phyloP scores from a whole-genome alignment of 2,113 vertebrate genomes.

The Cariama cristata region DNA sequence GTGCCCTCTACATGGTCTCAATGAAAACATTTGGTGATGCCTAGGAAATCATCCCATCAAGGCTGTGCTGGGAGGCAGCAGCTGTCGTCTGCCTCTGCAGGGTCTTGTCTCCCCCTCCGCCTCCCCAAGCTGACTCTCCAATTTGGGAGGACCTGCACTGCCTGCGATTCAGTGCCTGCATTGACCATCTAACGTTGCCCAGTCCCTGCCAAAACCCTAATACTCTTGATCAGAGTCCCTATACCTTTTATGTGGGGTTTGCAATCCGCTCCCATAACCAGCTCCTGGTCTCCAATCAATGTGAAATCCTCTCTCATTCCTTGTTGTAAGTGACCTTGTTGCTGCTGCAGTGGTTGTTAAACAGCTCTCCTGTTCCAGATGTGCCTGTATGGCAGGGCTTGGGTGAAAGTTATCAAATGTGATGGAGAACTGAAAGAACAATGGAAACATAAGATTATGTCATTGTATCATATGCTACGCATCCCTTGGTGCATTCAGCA shows the following conservation, averaged over 20 bases:
- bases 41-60: neutral
- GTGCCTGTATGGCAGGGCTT: too few species aligned
- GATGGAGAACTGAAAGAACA: neutral
- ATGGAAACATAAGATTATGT: neutral
- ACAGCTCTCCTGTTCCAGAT: neutral
- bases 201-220: neutral
- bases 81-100: neutral
- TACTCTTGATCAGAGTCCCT: neutral
- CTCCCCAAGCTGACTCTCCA: rapidly evolving
- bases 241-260: neutral
- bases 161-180: neutral
- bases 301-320: neutral
- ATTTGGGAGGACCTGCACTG: neutral
- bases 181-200: neutral
- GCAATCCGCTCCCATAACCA: neutral
- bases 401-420: neutral
- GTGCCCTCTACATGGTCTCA: neutral
- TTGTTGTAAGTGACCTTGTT: neutral
- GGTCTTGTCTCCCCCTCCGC: neutral
- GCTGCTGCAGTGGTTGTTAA: neutral
- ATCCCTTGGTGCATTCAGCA: neutral
- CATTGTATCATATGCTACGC: neutral
- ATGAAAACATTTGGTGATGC: neutral
- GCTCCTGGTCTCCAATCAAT: neutral
- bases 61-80: neutral